These are phyloP conservation scores for Palythoa caribaeorum DNA, from an alignment of 92 coral and sea anemone species.

Conservation along the genomic window DNA sequence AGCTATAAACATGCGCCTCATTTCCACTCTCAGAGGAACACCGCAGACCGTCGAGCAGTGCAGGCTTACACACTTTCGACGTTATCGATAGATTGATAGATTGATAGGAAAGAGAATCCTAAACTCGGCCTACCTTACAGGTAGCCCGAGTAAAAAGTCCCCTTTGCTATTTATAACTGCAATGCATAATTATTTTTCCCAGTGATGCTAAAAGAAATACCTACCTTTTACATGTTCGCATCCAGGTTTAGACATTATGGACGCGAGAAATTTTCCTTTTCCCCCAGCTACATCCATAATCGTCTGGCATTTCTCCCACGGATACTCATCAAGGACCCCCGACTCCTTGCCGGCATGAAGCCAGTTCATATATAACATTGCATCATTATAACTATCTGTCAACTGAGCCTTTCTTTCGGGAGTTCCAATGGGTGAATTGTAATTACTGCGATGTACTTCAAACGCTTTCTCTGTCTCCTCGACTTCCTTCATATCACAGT, in stretches of 20 bases:
- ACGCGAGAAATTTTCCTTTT: slow-evolving; percentile 63
- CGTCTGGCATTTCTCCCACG: slow-evolving; percentile 64
- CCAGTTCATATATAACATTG: slow-evolving; percentile 42
- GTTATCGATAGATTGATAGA: no score
- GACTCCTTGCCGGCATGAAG: slow-evolving; percentile 40
- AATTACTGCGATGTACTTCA: neutral
- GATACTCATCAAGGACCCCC: slow-evolving; percentile 51
- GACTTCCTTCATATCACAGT: slow-evolving; percentile 4
- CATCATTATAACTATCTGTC: slow-evolving; percentile 57
- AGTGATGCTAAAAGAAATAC: neutral
- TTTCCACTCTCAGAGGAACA: no score
- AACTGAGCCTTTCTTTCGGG: slow-evolving; percentile 57
- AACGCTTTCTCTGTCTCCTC: neutral
- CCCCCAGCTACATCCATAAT: slow-evolving; percentile 75
- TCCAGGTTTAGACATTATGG: slow-evolving; percentile 63
- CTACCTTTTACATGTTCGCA: slow-evolving; percentile 69
- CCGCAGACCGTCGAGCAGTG: no score
- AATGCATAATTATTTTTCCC: no score
- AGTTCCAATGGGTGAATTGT: slow-evolving; percentile 46
- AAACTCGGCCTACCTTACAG: no score
- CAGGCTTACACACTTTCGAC: no score
- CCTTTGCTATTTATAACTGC: no score
- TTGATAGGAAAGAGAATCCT: no score
- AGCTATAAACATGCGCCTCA: no score
- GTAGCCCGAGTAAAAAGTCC: no score